These are phyloP conservation scores for Solenopsis fugax DNA, from an alignment of 1,140 invertebrate genomes.

Conservation along the genomic window DNA sequence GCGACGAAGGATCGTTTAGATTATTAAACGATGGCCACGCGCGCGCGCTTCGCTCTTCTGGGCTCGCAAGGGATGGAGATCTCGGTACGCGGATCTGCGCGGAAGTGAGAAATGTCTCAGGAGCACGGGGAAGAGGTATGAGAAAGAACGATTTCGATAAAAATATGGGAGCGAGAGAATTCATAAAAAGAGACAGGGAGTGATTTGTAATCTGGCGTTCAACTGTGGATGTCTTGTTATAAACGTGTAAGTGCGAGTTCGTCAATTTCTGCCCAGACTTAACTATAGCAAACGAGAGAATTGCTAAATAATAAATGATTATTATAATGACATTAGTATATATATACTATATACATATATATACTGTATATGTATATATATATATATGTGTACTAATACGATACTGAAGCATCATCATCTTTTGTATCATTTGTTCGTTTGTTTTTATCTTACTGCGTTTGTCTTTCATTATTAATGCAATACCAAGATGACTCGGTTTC, in stretches of 20 bases:
- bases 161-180: slow-evolving; percentile 68
- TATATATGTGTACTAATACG: slow-evolving; percentile 75
- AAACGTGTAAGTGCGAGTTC: slow-evolving; percentile 80
- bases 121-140: slow-evolving; percentile 16
- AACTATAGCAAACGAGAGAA: slow-evolving; percentile 80
- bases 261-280: slow-evolving; percentile 84
- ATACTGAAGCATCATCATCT: slow-evolving; percentile 85
- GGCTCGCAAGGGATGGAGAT: not conserved
- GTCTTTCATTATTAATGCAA: slow-evolving; percentile 87
- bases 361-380: not conserved
- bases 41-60: slow-evolving; percentile 7
- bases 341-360: not conserved
- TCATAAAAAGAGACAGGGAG: slow-evolving; percentile 57
- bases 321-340: slow-evolving; percentile 81
- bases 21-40: not conserved
- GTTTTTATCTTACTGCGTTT: slow-evolving; percentile 86
- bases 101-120: slow-evolving; percentile 3
- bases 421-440: slow-evolving; percentile 87
- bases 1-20: slow-evolving; percentile 33
- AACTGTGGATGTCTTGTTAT: slow-evolving; percentile 71
- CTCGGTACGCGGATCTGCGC: slow-evolving; percentile 1
- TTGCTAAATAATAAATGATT: slow-evolving; percentile 83
- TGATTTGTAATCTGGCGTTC: slow-evolving; percentile 79
- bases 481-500: slow-evolving; percentile 82
- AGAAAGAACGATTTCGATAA: slow-evolving; percentile 66